Percentiles rank a stretch among this genome's conserved stretches.
Evolutionary conservation across 1,140 invertebrate genomes (phyloP).

Genomic region (Drosophila equinoxialis): DNA sequence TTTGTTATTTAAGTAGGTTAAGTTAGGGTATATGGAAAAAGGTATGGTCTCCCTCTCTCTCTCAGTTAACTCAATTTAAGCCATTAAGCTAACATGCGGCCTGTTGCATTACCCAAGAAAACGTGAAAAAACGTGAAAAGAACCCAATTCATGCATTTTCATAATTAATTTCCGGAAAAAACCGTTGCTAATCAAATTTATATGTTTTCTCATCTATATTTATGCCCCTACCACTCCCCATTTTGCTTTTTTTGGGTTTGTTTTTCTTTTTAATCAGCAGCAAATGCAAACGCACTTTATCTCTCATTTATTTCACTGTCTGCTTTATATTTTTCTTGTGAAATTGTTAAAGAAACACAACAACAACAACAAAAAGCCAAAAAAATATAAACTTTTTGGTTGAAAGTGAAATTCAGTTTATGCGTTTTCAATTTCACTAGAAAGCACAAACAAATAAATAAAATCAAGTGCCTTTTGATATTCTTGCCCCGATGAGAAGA

Average conservation of each 20-base stretch:
- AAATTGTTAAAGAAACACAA: slow-evolving; percentile 27
- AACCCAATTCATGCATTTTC: slow-evolving; percentile 24
- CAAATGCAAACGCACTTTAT: slow-evolving; percentile 29
- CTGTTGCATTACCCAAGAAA: slow-evolving; percentile 62
- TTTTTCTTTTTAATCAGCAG: slow-evolving; percentile 46
- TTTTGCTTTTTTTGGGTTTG: background rate
- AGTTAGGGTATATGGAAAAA: too few relatives aligned
- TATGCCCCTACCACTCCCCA: background rate
- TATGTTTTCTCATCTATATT: slow-evolving; percentile 5
- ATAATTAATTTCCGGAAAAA: background rate
- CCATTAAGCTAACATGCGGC: slow-evolving; percentile 47
- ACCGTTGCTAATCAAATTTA: slow-evolving; percentile 36
- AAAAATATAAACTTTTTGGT: slow-evolving; percentile 3
- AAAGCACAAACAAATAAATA: slow-evolving; percentile 50
- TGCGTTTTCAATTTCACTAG: slow-evolving; percentile 79
- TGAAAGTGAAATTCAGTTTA: slow-evolving; percentile 71
- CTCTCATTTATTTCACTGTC: background rate
- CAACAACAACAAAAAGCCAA: too few relatives aligned
- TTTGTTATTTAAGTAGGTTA: too few relatives aligned
- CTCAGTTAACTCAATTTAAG: slow-evolving; percentile 5
- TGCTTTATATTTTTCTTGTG: slow-evolving; percentile 22
- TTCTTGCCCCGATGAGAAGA: slow-evolving; percentile 56
- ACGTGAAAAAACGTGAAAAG: slow-evolving; percentile 38
- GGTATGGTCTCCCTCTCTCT: too few relatives aligned
- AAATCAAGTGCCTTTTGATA: slow-evolving; percentile 55